phyloP scores from a whole-genome alignment of 2,888 invertebrate species.

The Caenorhabditis japonica region DNA sequence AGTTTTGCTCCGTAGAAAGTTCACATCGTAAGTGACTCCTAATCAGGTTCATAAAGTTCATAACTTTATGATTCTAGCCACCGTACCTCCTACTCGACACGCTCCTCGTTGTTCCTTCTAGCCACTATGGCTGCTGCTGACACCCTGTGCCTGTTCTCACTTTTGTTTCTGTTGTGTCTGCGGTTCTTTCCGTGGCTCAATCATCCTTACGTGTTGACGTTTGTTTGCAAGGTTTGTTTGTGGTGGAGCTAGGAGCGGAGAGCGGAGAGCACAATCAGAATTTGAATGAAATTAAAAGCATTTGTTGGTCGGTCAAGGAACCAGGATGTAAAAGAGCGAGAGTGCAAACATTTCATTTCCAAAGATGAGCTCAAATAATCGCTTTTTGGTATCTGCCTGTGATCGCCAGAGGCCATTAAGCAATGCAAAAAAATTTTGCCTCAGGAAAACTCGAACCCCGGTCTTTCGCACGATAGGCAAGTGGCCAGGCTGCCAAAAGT shows the following conservation, averaged over 20 bases:
- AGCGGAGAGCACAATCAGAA: conserved; percentile 6
- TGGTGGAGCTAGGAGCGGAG: neutral
- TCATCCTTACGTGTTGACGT: conserved; percentile 59
- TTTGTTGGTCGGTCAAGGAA: conserved; percentile 26
- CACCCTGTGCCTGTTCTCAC: conserved; percentile 65
- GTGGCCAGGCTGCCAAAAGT: too few relatives aligned
- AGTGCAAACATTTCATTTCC: neutral
- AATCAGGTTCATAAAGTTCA: too few relatives aligned
- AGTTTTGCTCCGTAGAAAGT: conserved; percentile 41
- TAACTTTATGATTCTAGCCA: conserved; percentile 51
- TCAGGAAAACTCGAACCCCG: too few relatives aligned
- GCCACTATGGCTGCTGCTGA: conserved; percentile 73
- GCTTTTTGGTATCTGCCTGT: too few relatives aligned
- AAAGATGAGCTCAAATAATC: too few relatives aligned
- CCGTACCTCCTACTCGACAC: conserved; percentile 63
- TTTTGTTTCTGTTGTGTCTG: conserved; percentile 65
- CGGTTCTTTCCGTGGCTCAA: conserved; percentile 62
- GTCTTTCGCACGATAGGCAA: too few relatives aligned
- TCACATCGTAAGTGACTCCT: conserved; percentile 27
- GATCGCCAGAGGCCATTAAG: too few relatives aligned
- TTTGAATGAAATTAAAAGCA: conserved; percentile 14
- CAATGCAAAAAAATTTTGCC: too few relatives aligned
- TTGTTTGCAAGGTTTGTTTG: conserved; percentile 72
- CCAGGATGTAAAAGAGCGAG: neutral
- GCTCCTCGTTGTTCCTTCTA: conserved; percentile 70